Conservation (phyloP, 92 coral and sea anemone genomes). For the Heliopora coerulea region DNA sequence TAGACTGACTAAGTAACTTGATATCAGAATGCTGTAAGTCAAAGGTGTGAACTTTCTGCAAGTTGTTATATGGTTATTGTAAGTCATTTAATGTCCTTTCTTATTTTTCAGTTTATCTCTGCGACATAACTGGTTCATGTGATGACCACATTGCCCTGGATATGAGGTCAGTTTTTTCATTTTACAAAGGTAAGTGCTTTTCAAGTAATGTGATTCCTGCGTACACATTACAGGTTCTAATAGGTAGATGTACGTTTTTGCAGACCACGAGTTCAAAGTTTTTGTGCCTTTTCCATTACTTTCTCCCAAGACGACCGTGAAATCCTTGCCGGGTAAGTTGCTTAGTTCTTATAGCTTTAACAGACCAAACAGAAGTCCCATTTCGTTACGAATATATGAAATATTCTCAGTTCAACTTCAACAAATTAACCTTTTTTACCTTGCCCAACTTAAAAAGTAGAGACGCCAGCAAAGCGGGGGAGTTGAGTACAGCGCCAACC, state of each 20-base stretch:
- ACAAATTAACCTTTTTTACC: too few relatives aligned
- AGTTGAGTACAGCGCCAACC: too few relatives aligned
- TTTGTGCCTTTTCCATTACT: constrained; percentile 90
- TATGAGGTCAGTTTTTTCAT: constrained; percentile 61
- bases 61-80: too few relatives aligned
- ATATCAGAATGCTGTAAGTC: too few relatives aligned
- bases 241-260: not conserved
- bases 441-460: too few relatives aligned
- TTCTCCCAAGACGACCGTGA: constrained; percentile 91
- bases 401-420: too few relatives aligned
- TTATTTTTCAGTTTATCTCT: constrained; percentile 72
- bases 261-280: constrained; percentile 68
- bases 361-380: too few relatives aligned
- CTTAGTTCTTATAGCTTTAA: not conserved
- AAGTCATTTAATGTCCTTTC: constrained; percentile 5
- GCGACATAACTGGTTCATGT: constrained; percentile 84
- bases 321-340: constrained; percentile 88
- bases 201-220: not conserved
- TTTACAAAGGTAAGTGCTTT: not conserved
- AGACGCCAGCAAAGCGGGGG: too few relatives aligned
- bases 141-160: constrained; percentile 71
- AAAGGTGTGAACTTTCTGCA: too few relatives aligned
- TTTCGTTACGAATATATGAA: too few relatives aligned
- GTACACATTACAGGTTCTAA: too few relatives aligned
- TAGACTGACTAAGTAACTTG: too few relatives aligned